A percentile compares a stretch with the other conserved stretches of the same genome.
These are phyloP conservation scores for Pelagia noctiluca DNA, from an alignment of 30 jellyfish, hydroid and myxozoan genomes.

Conservation along the genomic window DNA sequence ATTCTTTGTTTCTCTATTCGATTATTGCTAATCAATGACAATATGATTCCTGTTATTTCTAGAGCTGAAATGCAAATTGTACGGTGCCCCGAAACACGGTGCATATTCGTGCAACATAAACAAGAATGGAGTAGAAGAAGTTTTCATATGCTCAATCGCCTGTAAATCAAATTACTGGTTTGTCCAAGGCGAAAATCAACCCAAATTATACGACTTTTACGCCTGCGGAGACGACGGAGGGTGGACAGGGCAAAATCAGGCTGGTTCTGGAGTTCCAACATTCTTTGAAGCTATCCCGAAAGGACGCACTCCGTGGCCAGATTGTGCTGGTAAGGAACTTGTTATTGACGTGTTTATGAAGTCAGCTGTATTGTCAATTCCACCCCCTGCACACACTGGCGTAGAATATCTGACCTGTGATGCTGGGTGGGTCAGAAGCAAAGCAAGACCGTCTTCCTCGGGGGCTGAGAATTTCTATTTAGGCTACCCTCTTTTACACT, in stretches of 20 bases:
- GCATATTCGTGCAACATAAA: constrained; percentile 79
- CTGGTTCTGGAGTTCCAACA: constrained; percentile 32
- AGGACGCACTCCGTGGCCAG: constrained; percentile 91
- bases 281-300: constrained; percentile 65
- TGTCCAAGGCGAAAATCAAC: constrained; percentile 64
- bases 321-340: constrained; percentile 90
- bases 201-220: constrained; percentile 71
- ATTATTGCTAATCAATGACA: too few species aligned
- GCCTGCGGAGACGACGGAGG: constrained; percentile 89
- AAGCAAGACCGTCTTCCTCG: too few species aligned
- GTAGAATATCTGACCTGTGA: too few species aligned
- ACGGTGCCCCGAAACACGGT: constrained; percentile 94
- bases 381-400: too few species aligned
- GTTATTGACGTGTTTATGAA: too few species aligned
- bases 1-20: too few species aligned
- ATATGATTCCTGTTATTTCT: neutral
- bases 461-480: too few species aligned
- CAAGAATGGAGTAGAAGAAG: constrained; percentile 73
- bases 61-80: constrained; percentile 79
- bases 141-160: constrained; percentile 80
- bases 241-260: constrained; percentile 89
- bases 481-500: too few species aligned
- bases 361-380: too few species aligned
- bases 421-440: too few species aligned
- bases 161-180: constrained; percentile 82